These are phyloP conservation scores for Tenebrosternarchus preto DNA, from an alignment of 2,113 vertebrate genomes.

Conservation along the genomic window DNA sequence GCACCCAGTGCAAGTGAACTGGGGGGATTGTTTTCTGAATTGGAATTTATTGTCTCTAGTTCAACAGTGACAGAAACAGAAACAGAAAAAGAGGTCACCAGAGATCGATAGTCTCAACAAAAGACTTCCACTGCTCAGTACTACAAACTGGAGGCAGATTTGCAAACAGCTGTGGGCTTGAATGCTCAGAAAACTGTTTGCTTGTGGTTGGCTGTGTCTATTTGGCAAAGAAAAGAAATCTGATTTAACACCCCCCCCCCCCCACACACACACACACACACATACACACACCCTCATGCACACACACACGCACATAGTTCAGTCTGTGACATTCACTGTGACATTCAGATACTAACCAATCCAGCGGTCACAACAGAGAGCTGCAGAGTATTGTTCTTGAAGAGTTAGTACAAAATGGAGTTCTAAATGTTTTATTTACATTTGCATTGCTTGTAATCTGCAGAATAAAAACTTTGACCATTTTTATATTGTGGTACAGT, in stretches of 20 bases:
- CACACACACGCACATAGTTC: constrained; percentile 23
- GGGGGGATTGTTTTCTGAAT: constrained; percentile 37
- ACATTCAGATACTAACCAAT: constrained; percentile 35
- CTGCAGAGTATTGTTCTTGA: no score
- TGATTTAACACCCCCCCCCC: no score
- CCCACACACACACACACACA: no score
- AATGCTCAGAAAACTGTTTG: constrained; percentile 44
- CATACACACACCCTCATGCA: no score
- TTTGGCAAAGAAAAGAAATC: constrained; percentile 16
- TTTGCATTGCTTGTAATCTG: no score
- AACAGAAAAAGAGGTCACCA: constrained; percentile 46
- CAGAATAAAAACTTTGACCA: no score
- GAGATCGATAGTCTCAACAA: constrained; percentile 41
- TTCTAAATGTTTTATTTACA: no score
- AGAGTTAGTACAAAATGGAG: no score
- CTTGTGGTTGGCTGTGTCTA: constrained; percentile 20
- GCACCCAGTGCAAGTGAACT: constrained; percentile 23
- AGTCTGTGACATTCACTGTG: constrained; percentile 37
- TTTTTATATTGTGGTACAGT: no score
- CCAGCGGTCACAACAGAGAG: constrained; percentile 21
- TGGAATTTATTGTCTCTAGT: constrained; percentile 18
- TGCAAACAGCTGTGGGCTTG: constrained; percentile 58
- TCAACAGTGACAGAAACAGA: constrained; percentile 29
- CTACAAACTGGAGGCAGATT: constrained; percentile 51
- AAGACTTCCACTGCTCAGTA: constrained; percentile 45